These are phyloP conservation scores for Lithosia quadra DNA, from an alignment of 2,888 invertebrate species.

Conservation along the genomic window DNA sequence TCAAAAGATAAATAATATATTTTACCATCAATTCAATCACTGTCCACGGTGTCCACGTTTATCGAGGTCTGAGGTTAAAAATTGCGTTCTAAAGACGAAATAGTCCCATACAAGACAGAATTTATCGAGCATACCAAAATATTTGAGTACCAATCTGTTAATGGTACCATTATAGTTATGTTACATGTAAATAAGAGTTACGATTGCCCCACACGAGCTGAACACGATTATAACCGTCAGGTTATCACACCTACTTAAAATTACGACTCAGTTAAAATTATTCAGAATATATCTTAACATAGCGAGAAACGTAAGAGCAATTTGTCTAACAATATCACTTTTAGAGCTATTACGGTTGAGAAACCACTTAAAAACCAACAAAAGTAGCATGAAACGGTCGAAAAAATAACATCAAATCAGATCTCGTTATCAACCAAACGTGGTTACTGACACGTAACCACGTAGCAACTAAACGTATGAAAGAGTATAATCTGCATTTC, in stretches of 20 bases:
- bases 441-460: constrained; percentile 54
- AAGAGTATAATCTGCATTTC: constrained; percentile 60
- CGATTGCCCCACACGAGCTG: constrained; percentile 1
- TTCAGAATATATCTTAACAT: constrained; percentile 35
- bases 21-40: too few relatives aligned
- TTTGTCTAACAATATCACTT: constrained; percentile 50
- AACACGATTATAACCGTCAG: constrained; percentile 12
- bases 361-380: constrained; percentile 52
- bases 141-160: background rate
- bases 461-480: constrained; percentile 53
- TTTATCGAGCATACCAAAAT: constrained; percentile 2
- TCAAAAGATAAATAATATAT: too few relatives aligned
- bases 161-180: background rate
- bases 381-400: constrained; percentile 51
- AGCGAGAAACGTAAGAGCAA: constrained; percentile 42
- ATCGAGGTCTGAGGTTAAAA: background rate
- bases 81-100: background rate
- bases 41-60: background rate
- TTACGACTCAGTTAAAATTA: constrained; percentile 31
- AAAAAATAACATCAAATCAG: constrained; percentile 55
- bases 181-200: background rate
- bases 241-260: constrained; percentile 29
- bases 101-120: background rate
- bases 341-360: constrained; percentile 49
- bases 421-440: constrained; percentile 54